phyloP scores from a whole-genome alignment of 2,797 vertebrate species.

The Platalea minor region DNA sequence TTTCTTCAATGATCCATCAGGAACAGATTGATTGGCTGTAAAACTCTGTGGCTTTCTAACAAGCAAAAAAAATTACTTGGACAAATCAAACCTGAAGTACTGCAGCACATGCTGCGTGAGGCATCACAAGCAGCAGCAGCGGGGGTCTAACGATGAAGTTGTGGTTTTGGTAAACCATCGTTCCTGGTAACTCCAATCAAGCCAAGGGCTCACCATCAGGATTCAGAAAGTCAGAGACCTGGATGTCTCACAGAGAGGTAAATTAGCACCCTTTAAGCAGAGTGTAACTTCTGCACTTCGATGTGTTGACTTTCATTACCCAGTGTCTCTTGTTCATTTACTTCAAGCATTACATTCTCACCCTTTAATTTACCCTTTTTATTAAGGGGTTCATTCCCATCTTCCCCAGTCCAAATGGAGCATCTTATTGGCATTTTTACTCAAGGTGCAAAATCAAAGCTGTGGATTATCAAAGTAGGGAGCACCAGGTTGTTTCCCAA shows the following conservation, averaged over 20 bases:
- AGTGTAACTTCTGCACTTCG: neutral
- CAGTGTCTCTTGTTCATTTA: neutral
- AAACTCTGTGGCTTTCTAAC: neutral
- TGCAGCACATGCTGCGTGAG: rapidly evolving
- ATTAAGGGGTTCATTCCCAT: neutral
- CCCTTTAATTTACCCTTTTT: neutral
- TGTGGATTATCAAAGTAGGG: neutral
- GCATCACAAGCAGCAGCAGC: neutral
- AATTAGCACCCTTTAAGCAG: neutral
- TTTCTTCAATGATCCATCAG: neutral
- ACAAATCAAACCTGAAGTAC: neutral
- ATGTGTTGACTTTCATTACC: neutral
- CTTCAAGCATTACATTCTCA: neutral
- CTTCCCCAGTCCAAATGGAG: neutral
- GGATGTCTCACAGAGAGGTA: neutral
- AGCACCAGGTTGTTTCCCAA: neutral
- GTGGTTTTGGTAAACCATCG: neutral
- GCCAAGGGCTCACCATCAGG: neutral
- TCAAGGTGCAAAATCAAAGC: neutral
- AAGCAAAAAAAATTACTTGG: neutral
- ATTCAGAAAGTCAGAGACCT: neutral
- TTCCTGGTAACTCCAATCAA: neutral
- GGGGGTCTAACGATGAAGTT: rapidly evolving
- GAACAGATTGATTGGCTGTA: neutral
- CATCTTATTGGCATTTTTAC: neutral